These are phyloP conservation scores for Trachemys scripta DNA, from an alignment of 2,113 vertebrate genomes.

Conservation along the genomic window DNA sequence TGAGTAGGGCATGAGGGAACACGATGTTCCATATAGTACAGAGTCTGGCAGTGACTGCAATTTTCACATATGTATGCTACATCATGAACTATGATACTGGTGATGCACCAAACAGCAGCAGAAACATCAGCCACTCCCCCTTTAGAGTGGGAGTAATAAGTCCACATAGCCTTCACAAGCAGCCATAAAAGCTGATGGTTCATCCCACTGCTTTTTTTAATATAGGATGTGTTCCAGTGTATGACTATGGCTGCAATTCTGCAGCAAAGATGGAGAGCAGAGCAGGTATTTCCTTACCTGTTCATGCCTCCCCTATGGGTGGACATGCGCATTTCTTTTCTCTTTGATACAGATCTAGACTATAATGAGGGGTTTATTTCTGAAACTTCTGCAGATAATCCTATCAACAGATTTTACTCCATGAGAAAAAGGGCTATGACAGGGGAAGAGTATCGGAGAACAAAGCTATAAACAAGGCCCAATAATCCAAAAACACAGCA, in stretches of 20 bases:
- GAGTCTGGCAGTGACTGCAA: background rate
- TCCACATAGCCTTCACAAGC: slow-evolving; percentile 51
- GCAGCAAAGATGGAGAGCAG: background rate
- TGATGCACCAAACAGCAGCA: slow-evolving; percentile 28
- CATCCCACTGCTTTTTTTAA: background rate
- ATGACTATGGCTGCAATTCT: accelerated
- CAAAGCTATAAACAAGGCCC: background rate
- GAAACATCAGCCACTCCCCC: slow-evolving; percentile 48
- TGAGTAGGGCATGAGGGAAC: background rate
- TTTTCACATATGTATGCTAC: background rate
- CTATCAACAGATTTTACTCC: accelerated
- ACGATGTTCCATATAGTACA: background rate
- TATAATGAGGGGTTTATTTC: background rate
- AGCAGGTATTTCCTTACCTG: background rate
- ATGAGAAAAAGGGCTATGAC: accelerated
- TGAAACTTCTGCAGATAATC: background rate
- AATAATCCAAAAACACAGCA: accelerated
- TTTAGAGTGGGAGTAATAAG: background rate
- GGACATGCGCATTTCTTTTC: background rate
- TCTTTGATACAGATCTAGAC: background rate
- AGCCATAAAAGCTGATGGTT: slow-evolving; percentile 35
- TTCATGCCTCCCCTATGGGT: background rate
- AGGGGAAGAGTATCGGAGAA: accelerated
- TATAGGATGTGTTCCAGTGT: background rate
- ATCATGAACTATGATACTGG: background rate